Base-by-base conservation (phyloP, 2,113 vertebrate genomes). In the Ameiurus melas region DNA sequence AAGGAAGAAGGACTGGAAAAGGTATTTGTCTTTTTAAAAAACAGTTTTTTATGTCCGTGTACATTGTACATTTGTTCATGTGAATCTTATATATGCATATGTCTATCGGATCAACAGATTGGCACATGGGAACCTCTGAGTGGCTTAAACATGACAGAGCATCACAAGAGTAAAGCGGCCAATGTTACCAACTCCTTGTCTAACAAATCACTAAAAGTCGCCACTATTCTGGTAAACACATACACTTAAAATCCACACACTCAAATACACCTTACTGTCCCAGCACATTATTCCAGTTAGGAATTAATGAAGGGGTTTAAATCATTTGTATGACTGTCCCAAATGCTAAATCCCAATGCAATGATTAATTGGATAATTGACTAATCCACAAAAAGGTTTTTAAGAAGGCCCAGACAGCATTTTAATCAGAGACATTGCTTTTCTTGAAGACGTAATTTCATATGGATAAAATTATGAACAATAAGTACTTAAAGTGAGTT, bases 1-100 rank as follows among this genome's bases (percentile, higher is more conserved):
- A 99, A 99, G 83, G 98, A 99, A 93, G 97, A 99, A 89, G 98
- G 98, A 73, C 96, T 99, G 91, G 98, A 99, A 94, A 99, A 99
- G 98, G 98, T 99, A 91, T 22, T 87, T 88, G 70, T 86, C 47
- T 47, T 51, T 33, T n/a, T n/a, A n/a, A n/a, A n/a, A n/a, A n/a
- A n/a, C n/a, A n/a, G 43, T 36, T 36, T 36, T 36, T 36, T 36
- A 30, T 30, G 33, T 36, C n/a, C 70, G 51, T 64, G n/a, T 64
- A 43, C 25, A 97, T 97, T 91, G 9, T 82, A 66, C 12, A 97
- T 97, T 90, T 51, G 51, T 86, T 77, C 53, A 43, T 86, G 36
- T 57, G 27, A 75, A 47, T 88, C 60, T 79, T 83, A 30, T 78
- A 13, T 75, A 47, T 85, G 27, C 5, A 27, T 85, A 57, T 82